Percentiles rank a stretch among this genome's conserved stretches.
These are phyloP conservation scores for Oreochromis aureus DNA, from an alignment of 2,113 vertebrate species.

Conservation along the genomic window DNA sequence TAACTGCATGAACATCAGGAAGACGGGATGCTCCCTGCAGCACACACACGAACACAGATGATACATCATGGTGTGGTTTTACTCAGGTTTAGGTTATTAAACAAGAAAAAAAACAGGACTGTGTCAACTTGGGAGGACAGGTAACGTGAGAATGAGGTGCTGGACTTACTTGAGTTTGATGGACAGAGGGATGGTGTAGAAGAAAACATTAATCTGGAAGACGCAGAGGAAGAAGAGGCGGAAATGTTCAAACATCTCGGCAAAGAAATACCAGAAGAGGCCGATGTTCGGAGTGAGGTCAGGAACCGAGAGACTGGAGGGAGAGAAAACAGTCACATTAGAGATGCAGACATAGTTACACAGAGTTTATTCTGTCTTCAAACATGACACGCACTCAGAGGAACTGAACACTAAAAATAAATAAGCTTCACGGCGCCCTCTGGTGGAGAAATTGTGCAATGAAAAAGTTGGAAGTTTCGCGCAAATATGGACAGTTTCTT, in stretches of 20 bases:
- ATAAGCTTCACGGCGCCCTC: background rate
- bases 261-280: constrained; percentile 99
- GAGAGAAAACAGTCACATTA: background rate
- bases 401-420: background rate
- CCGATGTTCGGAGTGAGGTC: constrained; percentile 97
- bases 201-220: constrained; percentile 98
- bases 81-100: background rate
- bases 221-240: constrained; percentile 97
- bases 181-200: constrained; percentile 94
- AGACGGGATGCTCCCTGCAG: constrained; percentile 90
- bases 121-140: background rate
- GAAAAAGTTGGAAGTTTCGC: background rate
- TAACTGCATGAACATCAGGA: constrained; percentile 96
- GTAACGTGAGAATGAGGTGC: rapidly evolving
- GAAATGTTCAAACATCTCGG: constrained; percentile 99
- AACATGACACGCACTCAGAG: rapidly evolving
- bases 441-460: background rate
- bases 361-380: background rate
- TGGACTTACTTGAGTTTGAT: constrained; percentile 91
- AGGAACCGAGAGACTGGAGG: constrained; percentile 88
- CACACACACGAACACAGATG: background rate
- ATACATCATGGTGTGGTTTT: background rate
- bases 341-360: background rate
- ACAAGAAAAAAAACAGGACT: background rate
- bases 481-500: background rate